Evolutionary conservation across 2,797 vertebrate genomes (phyloP).

Genomic region (Gymnodraco acuticeps): DNA sequence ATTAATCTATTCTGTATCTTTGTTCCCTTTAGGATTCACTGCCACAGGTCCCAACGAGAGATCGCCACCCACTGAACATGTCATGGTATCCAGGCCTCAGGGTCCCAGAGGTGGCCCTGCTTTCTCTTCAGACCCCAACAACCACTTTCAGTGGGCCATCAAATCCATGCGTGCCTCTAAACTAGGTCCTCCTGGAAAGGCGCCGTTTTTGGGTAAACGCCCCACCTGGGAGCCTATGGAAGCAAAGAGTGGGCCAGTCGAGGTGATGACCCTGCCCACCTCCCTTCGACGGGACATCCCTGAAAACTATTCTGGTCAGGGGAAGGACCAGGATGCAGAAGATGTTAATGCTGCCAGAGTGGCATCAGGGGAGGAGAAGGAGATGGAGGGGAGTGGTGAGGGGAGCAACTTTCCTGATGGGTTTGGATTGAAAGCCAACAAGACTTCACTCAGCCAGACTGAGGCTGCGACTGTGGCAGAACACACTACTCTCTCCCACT

Average conservation of each 20-base stretch:
- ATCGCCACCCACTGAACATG: conserved; percentile 54
- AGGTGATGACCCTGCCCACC: conserved; percentile 79
- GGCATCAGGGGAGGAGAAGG: conserved; percentile 69
- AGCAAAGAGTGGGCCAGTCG: conserved; percentile 80
- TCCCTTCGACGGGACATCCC: conserved; percentile 70
- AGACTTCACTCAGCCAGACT: conserved; percentile 37
- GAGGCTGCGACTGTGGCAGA: conserved; percentile 58
- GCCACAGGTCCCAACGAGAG: conserved; percentile 55
- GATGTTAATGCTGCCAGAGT: conserved; percentile 26
- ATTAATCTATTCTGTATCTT: conserved; percentile 73
- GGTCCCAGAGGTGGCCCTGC: conserved; percentile 49
- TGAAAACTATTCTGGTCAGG: conserved; percentile 87
- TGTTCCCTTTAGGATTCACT: conserved; percentile 71
- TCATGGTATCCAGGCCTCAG: conserved; percentile 55
- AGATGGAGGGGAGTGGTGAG: conserved; percentile 80
- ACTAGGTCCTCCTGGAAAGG: conserved; percentile 49
- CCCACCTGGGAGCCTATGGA: conserved; percentile 79
- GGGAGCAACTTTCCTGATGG: conserved; percentile 52
- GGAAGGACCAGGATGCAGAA: conserved; percentile 76
- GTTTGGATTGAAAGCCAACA: conserved; percentile 53
- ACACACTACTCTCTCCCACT: conserved; percentile 76
- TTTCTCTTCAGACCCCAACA: conserved; percentile 53
- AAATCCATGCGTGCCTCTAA: conserved; percentile 71
- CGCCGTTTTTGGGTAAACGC: conserved; percentile 47
- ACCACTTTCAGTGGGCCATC: conserved; percentile 70